Conservation (phyloP, 2,797 vertebrate genomes). For the Paedocypris micromegethes region DNA sequence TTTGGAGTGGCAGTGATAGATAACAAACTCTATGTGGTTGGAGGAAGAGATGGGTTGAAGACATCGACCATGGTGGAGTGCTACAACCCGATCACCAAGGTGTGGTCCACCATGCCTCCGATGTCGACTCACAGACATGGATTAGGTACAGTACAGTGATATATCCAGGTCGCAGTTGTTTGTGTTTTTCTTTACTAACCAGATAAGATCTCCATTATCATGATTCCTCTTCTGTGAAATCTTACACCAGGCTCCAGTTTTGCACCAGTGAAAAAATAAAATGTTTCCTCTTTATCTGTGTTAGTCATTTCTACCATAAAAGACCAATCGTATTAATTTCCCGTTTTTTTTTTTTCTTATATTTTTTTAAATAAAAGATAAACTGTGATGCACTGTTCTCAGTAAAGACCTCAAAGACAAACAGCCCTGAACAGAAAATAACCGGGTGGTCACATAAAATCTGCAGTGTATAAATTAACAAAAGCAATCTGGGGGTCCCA, state of each 20-base stretch:
- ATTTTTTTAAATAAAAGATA: too few relatives aligned
- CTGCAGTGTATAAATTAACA: conserved; percentile 29
- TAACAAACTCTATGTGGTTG: conserved; percentile 92
- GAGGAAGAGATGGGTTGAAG: conserved; percentile 93
- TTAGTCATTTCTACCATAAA: too few relatives aligned
- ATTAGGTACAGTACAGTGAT: conserved; percentile 73
- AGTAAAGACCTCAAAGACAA: not conserved
- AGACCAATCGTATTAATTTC: too few relatives aligned
- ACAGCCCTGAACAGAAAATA: not conserved
- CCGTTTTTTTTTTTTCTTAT: too few relatives aligned
- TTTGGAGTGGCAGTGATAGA: conserved; percentile 96
- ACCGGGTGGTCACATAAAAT: conserved; percentile 13
- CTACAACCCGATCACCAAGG: conserved; percentile 86
- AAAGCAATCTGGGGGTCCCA: conserved; percentile 19
- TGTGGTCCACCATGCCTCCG: conserved; percentile 94
- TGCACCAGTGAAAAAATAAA: too few relatives aligned
- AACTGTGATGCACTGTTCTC: too few relatives aligned
- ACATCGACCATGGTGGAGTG: conserved; percentile 95
- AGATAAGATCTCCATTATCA: too few relatives aligned
- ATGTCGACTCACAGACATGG: conserved; percentile 98
- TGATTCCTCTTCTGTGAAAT: too few relatives aligned
- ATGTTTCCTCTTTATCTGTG: too few relatives aligned
- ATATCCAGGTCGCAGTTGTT: conserved; percentile 3
- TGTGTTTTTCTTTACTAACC: not conserved
- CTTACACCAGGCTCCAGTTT: too few relatives aligned